Evolutionary conservation across 2,797 vertebrate genomes (phyloP).

Genomic region (Eurystomus glaucurus): DNA sequence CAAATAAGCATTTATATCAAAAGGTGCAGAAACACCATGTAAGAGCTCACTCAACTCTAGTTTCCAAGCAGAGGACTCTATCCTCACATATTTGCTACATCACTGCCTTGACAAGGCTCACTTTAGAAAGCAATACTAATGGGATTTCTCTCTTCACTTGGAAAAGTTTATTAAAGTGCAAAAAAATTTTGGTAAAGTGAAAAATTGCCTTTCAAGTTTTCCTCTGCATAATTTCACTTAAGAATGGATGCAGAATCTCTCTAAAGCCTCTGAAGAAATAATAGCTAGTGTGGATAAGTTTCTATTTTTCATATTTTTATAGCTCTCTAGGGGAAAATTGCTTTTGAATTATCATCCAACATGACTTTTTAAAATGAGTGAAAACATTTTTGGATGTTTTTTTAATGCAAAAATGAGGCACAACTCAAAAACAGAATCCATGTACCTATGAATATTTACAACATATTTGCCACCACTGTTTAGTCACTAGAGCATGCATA

Average conservation of each 20-base stretch:
- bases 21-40: background rate
- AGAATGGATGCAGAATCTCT: background rate
- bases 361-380: background rate
- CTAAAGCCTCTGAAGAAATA: background rate
- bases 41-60: background rate
- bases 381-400: background rate
- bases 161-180: background rate
- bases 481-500: background rate
- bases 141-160: background rate
- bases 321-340: background rate
- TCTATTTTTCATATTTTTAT: background rate
- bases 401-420: background rate
- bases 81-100: background rate
- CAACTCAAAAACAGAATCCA: background rate
- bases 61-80: background rate
- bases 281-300: background rate
- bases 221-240: constrained; percentile 11
- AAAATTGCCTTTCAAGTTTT: background rate
- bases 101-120: background rate
- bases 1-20: background rate
- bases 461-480: background rate
- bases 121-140: background rate
- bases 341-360: background rate
- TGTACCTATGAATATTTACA: background rate
- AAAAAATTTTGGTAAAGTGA: background rate